A percentile compares a stretch with the other conserved stretches of the same genome.
phyloP scores from a whole-genome alignment of 2,113 vertebrate species.

The Circaetus cinerascens region DNA sequence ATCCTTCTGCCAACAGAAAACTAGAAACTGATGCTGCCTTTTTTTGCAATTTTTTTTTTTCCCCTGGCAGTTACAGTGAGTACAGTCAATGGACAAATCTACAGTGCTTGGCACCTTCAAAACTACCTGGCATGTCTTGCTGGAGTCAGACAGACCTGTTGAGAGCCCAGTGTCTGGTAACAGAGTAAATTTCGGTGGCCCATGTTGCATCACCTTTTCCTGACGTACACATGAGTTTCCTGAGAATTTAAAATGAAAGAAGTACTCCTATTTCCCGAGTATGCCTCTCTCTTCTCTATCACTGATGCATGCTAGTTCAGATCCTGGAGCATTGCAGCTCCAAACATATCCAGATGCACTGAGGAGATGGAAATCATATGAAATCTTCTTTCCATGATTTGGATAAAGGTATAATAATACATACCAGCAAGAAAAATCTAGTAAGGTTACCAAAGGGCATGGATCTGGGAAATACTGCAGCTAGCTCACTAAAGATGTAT shows the following conservation, averaged over 20 bases:
- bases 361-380: not conserved
- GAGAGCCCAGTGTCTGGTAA: accelerated
- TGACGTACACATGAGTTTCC: not conserved
- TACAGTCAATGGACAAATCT: not conserved
- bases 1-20: not conserved
- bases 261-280: not conserved
- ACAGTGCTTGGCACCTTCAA: not conserved
- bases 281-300: not conserved
- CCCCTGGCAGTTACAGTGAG: not conserved
- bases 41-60: not conserved
- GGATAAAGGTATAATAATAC: not conserved
- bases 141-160: not conserved
- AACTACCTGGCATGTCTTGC: not conserved
- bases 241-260: not conserved
- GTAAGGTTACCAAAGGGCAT: not conserved
- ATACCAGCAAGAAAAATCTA: not conserved
- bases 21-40: not conserved
- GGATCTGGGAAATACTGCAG: not conserved
- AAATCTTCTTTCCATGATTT: not conserved
- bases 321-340: not conserved
- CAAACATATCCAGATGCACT: not conserved
- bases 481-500: not conserved
- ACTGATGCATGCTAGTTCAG: not conserved
- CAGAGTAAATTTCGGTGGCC: not conserved
- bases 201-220: not conserved